phyloP scores from a whole-genome alignment of 2,797 vertebrate genomes.

The Tenualosa ilisha region DNA sequence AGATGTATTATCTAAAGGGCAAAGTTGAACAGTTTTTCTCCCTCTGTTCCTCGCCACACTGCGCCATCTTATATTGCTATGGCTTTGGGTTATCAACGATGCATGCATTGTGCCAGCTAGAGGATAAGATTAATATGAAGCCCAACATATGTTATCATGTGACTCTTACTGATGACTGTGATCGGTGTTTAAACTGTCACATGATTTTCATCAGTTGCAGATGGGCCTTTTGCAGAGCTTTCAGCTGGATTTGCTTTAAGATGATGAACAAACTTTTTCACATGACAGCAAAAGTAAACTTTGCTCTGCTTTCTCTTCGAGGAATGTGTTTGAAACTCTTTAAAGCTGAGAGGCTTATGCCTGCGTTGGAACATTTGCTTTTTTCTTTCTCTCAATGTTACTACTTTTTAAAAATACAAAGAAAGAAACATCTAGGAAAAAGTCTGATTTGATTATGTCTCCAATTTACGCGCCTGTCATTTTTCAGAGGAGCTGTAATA shows the following conservation, averaged over 20 bases:
- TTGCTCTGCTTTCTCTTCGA: neutral
- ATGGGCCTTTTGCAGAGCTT: neutral
- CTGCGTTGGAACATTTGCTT: neutral
- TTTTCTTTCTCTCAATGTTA: neutral
- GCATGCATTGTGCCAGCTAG: neutral
- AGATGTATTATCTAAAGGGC: conserved; percentile 40
- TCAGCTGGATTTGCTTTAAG: neutral
- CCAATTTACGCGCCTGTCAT: conserved; percentile 9
- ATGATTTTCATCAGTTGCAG: neutral
- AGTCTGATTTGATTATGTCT: conserved; percentile 16
- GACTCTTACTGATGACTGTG: neutral
- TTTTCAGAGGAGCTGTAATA: neutral
- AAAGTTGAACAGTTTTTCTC: conserved; percentile 50
- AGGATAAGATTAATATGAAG: neutral
- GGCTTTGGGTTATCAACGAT: neutral
- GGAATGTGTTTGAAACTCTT: neutral
- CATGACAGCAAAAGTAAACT: neutral
- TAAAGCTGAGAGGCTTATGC: neutral
- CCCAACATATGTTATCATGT: no score
- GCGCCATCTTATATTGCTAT: conserved; percentile 8
- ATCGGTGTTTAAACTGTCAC: neutral
- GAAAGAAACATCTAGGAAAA: neutral
- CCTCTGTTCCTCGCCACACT: conserved; percentile 22
- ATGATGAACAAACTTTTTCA: neutral
- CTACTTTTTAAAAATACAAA: neutral